Evolutionary conservation across 2,113 vertebrate species (phyloP).

Genomic region (Porphyrio hochstetteri): DNA sequence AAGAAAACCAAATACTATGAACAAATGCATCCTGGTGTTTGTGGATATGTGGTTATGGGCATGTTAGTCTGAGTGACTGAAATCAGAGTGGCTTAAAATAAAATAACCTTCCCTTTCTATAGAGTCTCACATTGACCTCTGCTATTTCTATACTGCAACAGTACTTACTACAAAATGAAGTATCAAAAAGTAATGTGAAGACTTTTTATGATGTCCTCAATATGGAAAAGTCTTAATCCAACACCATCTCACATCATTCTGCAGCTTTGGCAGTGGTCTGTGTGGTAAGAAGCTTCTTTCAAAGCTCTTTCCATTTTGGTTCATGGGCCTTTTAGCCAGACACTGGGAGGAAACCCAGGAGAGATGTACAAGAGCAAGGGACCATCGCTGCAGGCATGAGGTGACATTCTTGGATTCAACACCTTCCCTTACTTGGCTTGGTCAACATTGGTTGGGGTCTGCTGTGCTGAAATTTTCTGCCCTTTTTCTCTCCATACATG

Average conservation of each 20-base stretch:
- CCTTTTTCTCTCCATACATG: neutral
- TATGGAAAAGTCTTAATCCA: neutral
- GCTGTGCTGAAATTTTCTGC: neutral
- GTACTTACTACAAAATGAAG: neutral
- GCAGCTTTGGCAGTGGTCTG: neutral
- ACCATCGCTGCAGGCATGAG: neutral
- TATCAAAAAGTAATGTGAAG: neutral
- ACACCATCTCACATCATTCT: neutral
- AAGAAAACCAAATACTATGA: neutral
- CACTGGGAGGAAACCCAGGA: neutral
- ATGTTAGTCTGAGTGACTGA: neutral
- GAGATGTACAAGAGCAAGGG: neutral
- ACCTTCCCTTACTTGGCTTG: neutral
- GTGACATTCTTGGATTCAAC: neutral
- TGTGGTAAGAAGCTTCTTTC: neutral
- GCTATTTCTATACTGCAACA: neutral
- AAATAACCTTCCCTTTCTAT: neutral
- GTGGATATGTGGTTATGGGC: neutral
- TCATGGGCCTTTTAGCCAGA: neutral
- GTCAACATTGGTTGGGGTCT: neutral
- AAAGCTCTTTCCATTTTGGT: neutral
- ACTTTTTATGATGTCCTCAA: neutral
- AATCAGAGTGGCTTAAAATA: neutral
- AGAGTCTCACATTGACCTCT: neutral
- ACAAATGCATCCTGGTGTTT: neutral